Evolutionary conservation across 2,888 invertebrate genomes (phyloP).

Genomic region (Pyrocoelia pectoralis): DNA sequence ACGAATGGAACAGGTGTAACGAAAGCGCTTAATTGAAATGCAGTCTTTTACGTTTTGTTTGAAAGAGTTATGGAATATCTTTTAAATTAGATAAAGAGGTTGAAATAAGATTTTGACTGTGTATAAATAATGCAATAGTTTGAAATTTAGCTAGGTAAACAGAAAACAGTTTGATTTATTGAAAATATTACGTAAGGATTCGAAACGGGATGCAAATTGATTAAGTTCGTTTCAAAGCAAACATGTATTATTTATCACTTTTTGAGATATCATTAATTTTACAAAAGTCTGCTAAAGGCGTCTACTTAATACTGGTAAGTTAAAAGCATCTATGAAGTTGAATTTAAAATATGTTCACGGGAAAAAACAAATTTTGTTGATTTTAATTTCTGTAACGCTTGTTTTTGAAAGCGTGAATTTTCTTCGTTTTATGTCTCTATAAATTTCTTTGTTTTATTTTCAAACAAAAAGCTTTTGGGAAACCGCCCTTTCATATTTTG

Average conservation of each 20-base stretch:
- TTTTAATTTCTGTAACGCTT: neutral
- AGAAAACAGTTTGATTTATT: neutral
- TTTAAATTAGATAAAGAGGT: neutral
- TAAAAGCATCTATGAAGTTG: slow-evolving; percentile 1
- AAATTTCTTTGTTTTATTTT: no score
- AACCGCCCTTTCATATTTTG: no score
- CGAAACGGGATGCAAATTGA: neutral
- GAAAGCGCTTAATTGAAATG: slow-evolving; percentile 27
- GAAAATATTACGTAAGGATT: neutral
- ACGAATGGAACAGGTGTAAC: slow-evolving; percentile 21
- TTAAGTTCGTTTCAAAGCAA: neutral
- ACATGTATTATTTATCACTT: neutral
- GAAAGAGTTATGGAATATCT: neutral
- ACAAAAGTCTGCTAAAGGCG: neutral
- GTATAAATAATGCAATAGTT: neutral
- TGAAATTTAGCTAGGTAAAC: neutral
- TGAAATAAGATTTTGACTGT: neutral
- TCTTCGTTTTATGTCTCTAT: neutral
- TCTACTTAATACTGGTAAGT: slow-evolving; percentile 1
- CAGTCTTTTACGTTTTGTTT: neutral
- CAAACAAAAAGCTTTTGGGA: no score
- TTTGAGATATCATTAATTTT: slow-evolving; percentile 1
- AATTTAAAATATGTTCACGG: neutral
- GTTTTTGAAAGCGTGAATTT: neutral
- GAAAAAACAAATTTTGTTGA: slow-evolving; percentile 1